Percentiles rank a stretch among this genome's conserved stretches.
Conservation (phyloP, 2,113 vertebrate species). For the Grallaria varia region DNA sequence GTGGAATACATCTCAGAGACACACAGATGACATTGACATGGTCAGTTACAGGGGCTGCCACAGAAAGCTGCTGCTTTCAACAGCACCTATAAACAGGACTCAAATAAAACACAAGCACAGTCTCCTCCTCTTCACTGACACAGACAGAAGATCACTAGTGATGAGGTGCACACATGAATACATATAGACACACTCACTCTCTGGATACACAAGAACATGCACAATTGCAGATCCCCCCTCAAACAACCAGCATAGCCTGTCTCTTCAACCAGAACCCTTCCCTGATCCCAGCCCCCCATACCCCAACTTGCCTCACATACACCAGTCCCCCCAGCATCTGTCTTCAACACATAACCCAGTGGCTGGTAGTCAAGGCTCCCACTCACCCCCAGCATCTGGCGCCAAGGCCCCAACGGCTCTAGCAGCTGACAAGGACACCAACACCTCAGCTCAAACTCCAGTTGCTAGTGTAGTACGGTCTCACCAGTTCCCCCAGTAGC, state of each 20-base stretch:
- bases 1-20: background rate
- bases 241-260: accelerated
- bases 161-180: accelerated
- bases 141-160: background rate
- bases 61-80: background rate
- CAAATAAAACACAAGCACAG: background rate
- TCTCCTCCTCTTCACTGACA: background rate
- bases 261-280: background rate
- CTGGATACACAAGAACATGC: background rate
- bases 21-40: no score
- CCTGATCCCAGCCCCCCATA: background rate
- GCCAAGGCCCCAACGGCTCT: background rate
- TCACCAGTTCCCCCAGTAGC: background rate
- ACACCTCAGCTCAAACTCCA: accelerated
- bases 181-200: background rate
- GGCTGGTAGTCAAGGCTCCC: background rate
- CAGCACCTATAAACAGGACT: background rate
- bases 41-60: background rate
- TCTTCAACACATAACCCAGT: background rate
- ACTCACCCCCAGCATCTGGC: background rate
- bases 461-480: background rate
- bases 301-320: accelerated
- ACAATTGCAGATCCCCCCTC: background rate
- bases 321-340: background rate
- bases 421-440: background rate